Evolutionary conservation across 2,888 invertebrate genomes (phyloP).

Genomic region (Pherbina coryleti): DNA sequence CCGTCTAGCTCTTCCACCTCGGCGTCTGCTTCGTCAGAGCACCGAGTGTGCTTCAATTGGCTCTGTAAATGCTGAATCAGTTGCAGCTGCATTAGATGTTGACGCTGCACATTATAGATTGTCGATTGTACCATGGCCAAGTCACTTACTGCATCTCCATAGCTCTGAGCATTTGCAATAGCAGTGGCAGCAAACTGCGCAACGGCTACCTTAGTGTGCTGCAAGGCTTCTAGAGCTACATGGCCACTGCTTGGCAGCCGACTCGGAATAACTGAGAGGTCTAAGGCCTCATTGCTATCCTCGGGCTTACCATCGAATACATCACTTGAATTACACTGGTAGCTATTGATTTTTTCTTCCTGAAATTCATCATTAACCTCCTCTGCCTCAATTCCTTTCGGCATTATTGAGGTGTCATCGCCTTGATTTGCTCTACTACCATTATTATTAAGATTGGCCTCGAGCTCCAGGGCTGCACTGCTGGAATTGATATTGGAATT

Average conservation of each 20-base stretch:
- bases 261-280: slow-evolving; percentile 62
- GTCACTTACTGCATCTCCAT: slow-evolving; percentile 85
- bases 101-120: slow-evolving; percentile 93
- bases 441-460: slow-evolving; percentile 66
- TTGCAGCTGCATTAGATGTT: slow-evolving; percentile 95
- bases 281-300: slow-evolving; percentile 64
- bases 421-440: slow-evolving; percentile 45
- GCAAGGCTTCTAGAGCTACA: slow-evolving; percentile 91
- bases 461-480: slow-evolving; percentile 51
- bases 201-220: slow-evolving; percentile 83
- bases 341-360: background rate
- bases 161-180: slow-evolving; percentile 82
- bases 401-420: slow-evolving; percentile 20
- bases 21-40: slow-evolving; percentile 50
- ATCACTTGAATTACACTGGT: slow-evolving; percentile 5
- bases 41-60: slow-evolving; percentile 73
- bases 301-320: slow-evolving; percentile 41
- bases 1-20: slow-evolving; percentile 38
- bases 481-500: slow-evolving; percentile 52
- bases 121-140: slow-evolving; percentile 90
- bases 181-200: slow-evolving; percentile 94
- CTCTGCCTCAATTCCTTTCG: slow-evolving; percentile 24
- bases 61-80: slow-evolving; percentile 94
- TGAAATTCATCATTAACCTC: slow-evolving; percentile 11
- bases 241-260: slow-evolving; percentile 72